phyloP scores from a whole-genome alignment of 1,140 invertebrate genomes.

The Drosophila arawakana region DNA sequence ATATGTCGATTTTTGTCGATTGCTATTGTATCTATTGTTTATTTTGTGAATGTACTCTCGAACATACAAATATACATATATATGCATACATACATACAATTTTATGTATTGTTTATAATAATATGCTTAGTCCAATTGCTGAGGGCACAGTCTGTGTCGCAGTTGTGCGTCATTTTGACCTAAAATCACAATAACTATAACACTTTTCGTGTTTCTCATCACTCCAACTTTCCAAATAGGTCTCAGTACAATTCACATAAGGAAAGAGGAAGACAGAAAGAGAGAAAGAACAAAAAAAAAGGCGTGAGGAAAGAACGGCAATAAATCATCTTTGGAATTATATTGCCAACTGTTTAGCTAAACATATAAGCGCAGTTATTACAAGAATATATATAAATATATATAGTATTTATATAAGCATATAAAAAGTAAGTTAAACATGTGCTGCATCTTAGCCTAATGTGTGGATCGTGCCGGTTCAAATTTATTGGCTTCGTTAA shows the following conservation, averaged over 20 bases:
- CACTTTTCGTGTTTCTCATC: conserved; percentile 44
- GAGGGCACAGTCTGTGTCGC: conserved; percentile 35
- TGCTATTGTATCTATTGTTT: conserved; percentile 23
- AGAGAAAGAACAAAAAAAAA: too few relatives aligned
- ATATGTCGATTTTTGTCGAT: conserved; percentile 35
- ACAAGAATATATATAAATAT: background rate
- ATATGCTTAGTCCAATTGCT: conserved; percentile 38
- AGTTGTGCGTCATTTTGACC: conserved; percentile 36
- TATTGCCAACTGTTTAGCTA: background rate
- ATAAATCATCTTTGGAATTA: conserved; percentile 5
- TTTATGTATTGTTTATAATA: conserved; percentile 19
- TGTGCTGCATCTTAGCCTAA: conserved; percentile 1
- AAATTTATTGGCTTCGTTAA: background rate
- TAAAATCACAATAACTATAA: conserved; percentile 29
- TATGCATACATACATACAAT: too few relatives aligned
- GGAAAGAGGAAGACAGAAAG: too few relatives aligned
- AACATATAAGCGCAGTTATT: background rate
- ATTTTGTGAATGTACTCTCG: conserved; percentile 11
- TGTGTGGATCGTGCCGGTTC: conserved; percentile 17
- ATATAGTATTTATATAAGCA: too few relatives aligned
- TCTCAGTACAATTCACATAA: background rate
- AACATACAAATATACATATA: background rate
- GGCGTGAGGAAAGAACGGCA: background rate
- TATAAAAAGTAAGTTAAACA: background rate
- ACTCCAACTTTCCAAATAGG: conserved; percentile 8